Evolutionary conservation across 2,888 invertebrate genomes (phyloP).

Genomic region (Tillus elongatus): DNA sequence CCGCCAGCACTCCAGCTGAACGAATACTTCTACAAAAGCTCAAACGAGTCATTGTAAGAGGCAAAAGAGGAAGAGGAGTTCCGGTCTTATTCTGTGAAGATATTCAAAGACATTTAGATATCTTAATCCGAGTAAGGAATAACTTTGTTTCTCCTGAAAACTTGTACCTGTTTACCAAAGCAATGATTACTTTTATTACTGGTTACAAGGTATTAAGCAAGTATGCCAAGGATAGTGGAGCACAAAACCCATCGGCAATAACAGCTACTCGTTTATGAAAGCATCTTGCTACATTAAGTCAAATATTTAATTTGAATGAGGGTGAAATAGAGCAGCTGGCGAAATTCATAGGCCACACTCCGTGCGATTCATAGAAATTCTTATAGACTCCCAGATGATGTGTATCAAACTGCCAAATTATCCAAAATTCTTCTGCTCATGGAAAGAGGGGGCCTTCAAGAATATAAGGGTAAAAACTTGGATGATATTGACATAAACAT

Average conservation of each 20-base stretch:
- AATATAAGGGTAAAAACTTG: constrained; percentile 19
- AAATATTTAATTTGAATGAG: too few relatives aligned
- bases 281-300: too few relatives aligned
- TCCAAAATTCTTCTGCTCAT: constrained; percentile 18
- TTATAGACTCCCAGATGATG: constrained; percentile 22
- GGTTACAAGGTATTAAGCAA: constrained; percentile 4
- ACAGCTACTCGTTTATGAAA: constrained; percentile 24
- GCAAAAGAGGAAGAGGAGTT: constrained; percentile 9
- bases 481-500: constrained; percentile 16
- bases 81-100: constrained; percentile 2
- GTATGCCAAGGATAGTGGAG: constrained; percentile 14
- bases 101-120: constrained; percentile 3
- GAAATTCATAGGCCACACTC: constrained; percentile 24
- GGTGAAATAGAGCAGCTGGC: too few relatives aligned
- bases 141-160: too few relatives aligned
- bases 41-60: constrained; percentile 5
- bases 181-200: background rate
- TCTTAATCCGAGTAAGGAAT: too few relatives aligned
- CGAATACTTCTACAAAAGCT: constrained; percentile 8
- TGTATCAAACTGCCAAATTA: too few relatives aligned
- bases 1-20: constrained; percentile 7
- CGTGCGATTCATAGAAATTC: constrained; percentile 15
- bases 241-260: constrained; percentile 23
- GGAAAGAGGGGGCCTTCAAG: constrained; percentile 14
- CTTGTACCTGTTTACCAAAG: too few relatives aligned